These are phyloP conservation scores for Brachypodius melanocephalos DNA, from an alignment of 2,113 vertebrate species.

Conservation along the genomic window DNA sequence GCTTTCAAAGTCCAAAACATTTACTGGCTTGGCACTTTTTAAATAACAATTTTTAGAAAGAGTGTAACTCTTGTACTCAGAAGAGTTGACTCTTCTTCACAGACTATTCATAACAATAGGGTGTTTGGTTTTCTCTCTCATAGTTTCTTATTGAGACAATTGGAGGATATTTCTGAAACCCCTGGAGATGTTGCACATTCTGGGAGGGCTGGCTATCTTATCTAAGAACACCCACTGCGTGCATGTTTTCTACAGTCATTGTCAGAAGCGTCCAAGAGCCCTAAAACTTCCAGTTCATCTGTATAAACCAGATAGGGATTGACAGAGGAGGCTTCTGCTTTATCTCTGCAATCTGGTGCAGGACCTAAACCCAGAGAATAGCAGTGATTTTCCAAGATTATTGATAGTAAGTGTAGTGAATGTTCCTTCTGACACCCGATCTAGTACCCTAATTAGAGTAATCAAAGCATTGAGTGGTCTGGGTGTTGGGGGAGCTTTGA, in stretches of 20 bases:
- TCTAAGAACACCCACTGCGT: neutral
- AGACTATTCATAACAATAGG: neutral
- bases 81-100: neutral
- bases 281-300: neutral
- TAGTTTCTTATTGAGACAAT: neutral
- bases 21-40: neutral
- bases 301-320: neutral
- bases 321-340: neutral
- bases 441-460: neutral
- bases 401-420: neutral
- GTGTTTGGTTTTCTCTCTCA: neutral
- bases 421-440: neutral
- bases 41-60: neutral
- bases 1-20: neutral
- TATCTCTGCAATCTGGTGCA: neutral
- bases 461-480: neutral
- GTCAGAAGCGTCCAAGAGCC: neutral
- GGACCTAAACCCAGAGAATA: neutral
- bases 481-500: neutral
- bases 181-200: neutral
- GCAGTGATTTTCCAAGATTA: neutral
- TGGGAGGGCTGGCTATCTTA: neutral
- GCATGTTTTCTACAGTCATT: neutral
- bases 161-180: neutral
- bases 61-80: neutral